Evolutionary conservation across 1,140 invertebrate genomes (phyloP), one percentile per base, ranked within the genome.

Genomic region (Oedothorax gibbosus): DNA sequence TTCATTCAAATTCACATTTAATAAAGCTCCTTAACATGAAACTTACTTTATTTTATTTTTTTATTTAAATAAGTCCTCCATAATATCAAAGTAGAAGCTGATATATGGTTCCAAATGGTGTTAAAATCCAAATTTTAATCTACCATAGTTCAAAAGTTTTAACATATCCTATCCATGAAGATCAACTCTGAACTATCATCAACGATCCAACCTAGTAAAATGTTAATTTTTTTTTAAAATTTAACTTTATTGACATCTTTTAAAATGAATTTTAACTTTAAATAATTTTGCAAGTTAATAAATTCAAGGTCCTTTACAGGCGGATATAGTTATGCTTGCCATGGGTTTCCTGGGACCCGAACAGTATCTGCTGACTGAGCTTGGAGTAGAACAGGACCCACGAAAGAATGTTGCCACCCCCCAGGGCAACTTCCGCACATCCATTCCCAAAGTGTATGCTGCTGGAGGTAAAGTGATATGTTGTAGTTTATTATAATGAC

Each of bases 311-410:
- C n/a, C 14, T 64, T 53, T 20, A 7, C 49, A 96, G 88, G 97
- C 96, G 88, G 96, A 99, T 89, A 90, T 99, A 81, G 96, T 99
- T 60, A 91, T 99, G 80, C 92, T 99, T 50, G 98, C 98, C 15
- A 99, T 99, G 98, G 98, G 98, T 88, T 99, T 99, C 92, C 91
- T 99, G 53, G 98, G 98, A 7, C 98, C 98, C 7, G 98, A 99
- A 90, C 94, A 95, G 88, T 94, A 95, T 82, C 94, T 99, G 83
- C 93, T 96, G 21, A 92, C 93, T 87, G 95, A 99, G 89, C 90
- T 99, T 15, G 93, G 94, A 79, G 90, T 98, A 20, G 93, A 95
- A 73, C 91, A 96, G 87, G 98, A 99, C 91, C 93, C 94, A 2
- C 93, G 98, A 87, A 96, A 97, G 86, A 99, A 99, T 91, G 95